Evolutionary conservation across 2,113 vertebrate species (phyloP).

Genomic region (Nipponia nippon): DNA sequence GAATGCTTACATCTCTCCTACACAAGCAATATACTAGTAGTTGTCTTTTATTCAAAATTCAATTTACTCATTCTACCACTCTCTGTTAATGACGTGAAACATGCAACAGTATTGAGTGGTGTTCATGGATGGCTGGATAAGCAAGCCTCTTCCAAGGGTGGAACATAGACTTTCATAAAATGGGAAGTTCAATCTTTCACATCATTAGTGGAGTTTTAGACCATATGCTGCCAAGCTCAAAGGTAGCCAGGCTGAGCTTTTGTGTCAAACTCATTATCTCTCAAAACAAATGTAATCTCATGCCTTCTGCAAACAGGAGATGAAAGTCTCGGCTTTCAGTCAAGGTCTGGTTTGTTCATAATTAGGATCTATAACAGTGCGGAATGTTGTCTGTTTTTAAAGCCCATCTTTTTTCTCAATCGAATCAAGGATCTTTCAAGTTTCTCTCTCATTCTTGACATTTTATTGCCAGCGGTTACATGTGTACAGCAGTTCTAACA

Average conservation of each 20-base stretch:
- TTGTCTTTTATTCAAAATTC: not conserved
- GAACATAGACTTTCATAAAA: not conserved
- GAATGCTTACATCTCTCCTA: not conserved
- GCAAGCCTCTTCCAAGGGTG: not conserved
- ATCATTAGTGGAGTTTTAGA: slow-evolving; percentile 49
- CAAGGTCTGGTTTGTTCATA: not conserved
- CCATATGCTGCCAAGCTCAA: not conserved
- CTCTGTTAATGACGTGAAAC: not conserved
- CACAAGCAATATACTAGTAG: not conserved
- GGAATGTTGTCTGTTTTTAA: not conserved
- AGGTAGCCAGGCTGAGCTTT: not conserved
- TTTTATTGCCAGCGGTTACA: not conserved
- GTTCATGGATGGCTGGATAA: not conserved
- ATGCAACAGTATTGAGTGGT: not conserved
- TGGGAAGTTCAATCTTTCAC: slow-evolving; percentile 10
- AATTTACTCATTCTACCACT: not conserved
- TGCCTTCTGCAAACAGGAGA: slow-evolving; percentile 28
- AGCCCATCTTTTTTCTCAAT: not conserved
- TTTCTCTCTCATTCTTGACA: not conserved
- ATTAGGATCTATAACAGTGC: not conserved
- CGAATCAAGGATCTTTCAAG: not conserved
- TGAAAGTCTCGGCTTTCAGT: slow-evolving; percentile 6
- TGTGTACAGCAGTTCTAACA: not conserved
- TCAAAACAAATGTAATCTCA: slow-evolving; percentile 37
- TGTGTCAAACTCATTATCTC: slow-evolving; percentile 57